phyloP scores from a whole-genome alignment of 2,113 vertebrate species.

The Phylloscopus trochilus region DNA sequence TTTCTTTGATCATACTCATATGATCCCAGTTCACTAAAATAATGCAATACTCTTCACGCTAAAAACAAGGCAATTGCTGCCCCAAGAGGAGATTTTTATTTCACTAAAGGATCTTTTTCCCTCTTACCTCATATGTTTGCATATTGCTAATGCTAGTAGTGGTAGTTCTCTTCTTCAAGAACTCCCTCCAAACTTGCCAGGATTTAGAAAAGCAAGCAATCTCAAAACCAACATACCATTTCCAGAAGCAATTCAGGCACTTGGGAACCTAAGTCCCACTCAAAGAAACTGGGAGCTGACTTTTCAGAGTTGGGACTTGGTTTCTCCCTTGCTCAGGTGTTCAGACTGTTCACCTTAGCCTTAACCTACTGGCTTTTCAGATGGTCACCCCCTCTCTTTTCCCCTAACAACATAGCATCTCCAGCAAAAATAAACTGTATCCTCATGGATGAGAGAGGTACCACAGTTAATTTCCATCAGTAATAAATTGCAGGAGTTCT shows the following conservation, averaged over 20 bases:
- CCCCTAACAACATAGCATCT: neutral
- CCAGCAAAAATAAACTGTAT: neutral
- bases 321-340: neutral
- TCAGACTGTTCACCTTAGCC: neutral
- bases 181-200: neutral
- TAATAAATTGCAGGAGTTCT: conserved; percentile 23
- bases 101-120: neutral
- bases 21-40: conserved; percentile 9
- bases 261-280: conserved; percentile 36
- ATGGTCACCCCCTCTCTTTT: neutral
- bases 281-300: neutral
- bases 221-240: neutral
- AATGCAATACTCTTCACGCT: neutral
- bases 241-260: conserved; percentile 50
- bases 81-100: conserved; percentile 13
- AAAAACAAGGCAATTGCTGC: conserved; percentile 26
- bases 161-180: neutral
- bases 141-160: neutral
- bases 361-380: neutral
- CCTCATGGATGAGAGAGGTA: neutral
- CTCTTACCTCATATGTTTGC: conserved; percentile 37
- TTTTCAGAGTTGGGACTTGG: neutral
- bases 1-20: neutral
- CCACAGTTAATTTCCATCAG: neutral
- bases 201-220: conserved; percentile 7